A percentile compares a stretch with the other conserved stretches of the same genome.
Evolutionary conservation across 2,113 vertebrate genomes (phyloP).

Genomic region (Athene noctua): DNA sequence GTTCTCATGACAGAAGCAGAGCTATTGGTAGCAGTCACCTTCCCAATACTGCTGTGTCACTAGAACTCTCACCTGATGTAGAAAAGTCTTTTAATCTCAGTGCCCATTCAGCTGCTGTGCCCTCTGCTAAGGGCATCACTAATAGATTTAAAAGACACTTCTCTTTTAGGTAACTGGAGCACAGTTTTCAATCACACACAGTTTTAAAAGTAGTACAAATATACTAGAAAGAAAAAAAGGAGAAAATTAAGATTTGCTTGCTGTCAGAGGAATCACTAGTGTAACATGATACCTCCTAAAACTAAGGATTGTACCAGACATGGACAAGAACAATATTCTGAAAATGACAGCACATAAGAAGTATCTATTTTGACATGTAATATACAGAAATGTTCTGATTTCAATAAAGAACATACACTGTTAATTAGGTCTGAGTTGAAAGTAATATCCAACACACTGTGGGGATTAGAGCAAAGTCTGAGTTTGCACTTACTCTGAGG

Average conservation of each 20-base stretch:
- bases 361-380: background rate
- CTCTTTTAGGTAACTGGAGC: background rate
- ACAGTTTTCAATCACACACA: background rate
- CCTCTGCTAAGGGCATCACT: background rate
- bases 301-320: background rate
- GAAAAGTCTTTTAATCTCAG: background rate
- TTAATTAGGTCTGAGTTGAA: slow-evolving; percentile 4
- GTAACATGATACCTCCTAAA: background rate
- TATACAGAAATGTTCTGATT: background rate
- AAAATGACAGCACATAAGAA: background rate
- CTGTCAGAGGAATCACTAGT: background rate
- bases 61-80: background rate
- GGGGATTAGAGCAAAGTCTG: background rate
- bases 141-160: background rate
- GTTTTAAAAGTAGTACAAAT: background rate
- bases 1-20: background rate
- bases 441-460: background rate
- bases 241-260: background rate
- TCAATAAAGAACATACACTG: background rate
- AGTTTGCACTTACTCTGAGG: background rate
- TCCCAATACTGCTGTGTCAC: background rate
- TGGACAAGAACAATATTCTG: background rate
- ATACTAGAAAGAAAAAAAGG: background rate
- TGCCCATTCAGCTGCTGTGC: background rate
- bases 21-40: background rate